phyloP scores from a whole-genome alignment of 1,140 invertebrate species.

The Cotesia chilonis region DNA sequence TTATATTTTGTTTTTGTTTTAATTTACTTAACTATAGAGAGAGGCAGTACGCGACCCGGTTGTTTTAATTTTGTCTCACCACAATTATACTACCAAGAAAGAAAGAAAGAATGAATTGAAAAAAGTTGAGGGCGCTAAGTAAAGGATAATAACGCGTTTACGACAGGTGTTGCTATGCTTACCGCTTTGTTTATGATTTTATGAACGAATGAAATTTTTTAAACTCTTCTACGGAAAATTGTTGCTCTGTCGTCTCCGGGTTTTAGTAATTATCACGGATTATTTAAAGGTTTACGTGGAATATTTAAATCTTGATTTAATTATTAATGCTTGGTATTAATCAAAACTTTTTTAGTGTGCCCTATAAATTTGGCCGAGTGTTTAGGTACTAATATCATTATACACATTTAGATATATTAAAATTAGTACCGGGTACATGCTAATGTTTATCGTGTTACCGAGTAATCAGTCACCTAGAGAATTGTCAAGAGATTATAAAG shows the following conservation, averaged over 20 bases:
- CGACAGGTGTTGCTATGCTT: conserved; percentile 1
- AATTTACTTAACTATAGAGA: conserved; percentile 11
- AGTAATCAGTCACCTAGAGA: conserved; percentile 1
- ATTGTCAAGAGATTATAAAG: conserved; percentile 3
- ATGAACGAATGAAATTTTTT: not conserved
- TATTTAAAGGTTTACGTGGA: too few species aligned
- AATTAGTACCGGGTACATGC: conserved; percentile 21
- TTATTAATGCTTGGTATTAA: too few species aligned
- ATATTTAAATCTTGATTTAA: not conserved
- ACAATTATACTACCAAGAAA: not conserved
- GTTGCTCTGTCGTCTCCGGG: not conserved
- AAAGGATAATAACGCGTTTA: conserved; percentile 1
- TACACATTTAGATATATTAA: conserved; percentile 7
- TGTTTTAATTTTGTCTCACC: conserved; percentile 9
- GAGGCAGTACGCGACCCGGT: not conserved
- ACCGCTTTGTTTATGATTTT: conserved; percentile 9
- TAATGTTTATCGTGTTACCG: conserved; percentile 22
- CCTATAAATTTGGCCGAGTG: not conserved
- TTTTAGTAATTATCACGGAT: not conserved
- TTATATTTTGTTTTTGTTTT: too few species aligned
- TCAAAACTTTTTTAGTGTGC: too few species aligned
- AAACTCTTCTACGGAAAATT: not conserved
- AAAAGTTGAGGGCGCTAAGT: not conserved
- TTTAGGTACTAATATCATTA: not conserved
- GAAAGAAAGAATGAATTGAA: too few species aligned